These are phyloP conservation scores for Xanthia togata DNA, from an alignment of 2,888 invertebrate species.

Conservation along the genomic window DNA sequence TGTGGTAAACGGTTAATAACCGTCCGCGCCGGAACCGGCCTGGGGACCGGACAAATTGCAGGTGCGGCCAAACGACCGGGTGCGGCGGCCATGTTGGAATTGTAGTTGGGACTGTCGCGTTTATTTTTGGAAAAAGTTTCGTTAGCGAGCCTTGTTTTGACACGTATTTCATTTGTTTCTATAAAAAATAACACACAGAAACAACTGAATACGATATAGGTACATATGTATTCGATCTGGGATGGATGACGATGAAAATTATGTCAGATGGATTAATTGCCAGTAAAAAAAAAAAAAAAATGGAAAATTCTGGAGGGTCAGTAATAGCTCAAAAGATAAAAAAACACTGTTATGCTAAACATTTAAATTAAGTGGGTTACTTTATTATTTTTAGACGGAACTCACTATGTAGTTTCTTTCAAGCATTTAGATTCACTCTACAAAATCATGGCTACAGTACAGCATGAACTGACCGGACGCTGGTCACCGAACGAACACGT, in stretches of 20 bases:
- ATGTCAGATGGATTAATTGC: background rate
- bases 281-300: background rate
- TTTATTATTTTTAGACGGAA: no score
- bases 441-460: slow-evolving; percentile 26
- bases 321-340: background rate
- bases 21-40: slow-evolving; percentile 59
- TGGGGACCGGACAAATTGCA: slow-evolving; percentile 65
- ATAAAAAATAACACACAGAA: background rate
- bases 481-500: slow-evolving; percentile 35
- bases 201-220: background rate
- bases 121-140: slow-evolving; percentile 6
- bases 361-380: background rate
- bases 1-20: slow-evolving; percentile 65
- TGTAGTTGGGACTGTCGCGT: slow-evolving; percentile 8
- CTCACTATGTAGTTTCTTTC: background rate
- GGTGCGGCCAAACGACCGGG: slow-evolving; percentile 43
- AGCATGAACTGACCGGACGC: slow-evolving; percentile 52
- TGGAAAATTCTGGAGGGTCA: background rate
- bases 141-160: background rate
- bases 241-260: background rate
- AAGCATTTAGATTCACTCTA: background rate
- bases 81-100: slow-evolving; percentile 37
- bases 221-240: background rate
- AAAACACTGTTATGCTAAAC: background rate
- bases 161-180: background rate